Evolutionary conservation across 2,113 vertebrate species (phyloP).

Genomic region (Suncus etruscus): DNA sequence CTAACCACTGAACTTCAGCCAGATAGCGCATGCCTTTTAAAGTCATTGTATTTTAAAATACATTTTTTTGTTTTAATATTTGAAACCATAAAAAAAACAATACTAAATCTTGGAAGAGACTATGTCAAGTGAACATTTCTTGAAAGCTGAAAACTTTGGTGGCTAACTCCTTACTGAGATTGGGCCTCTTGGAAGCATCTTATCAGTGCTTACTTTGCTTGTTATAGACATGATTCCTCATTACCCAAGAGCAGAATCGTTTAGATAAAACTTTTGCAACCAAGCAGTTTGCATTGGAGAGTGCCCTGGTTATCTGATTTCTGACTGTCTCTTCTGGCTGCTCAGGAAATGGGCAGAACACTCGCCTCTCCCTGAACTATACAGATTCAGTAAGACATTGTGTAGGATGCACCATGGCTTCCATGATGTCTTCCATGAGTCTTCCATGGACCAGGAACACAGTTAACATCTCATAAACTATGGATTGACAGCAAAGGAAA

Average conservation of each 20-base stretch:
- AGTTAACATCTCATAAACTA: background rate
- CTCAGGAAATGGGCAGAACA: background rate
- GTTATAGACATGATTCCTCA: background rate
- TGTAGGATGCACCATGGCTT: background rate
- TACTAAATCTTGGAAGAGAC: background rate
- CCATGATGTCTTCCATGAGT: background rate
- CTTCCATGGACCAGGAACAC: too few relatives aligned
- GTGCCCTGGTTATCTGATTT: background rate
- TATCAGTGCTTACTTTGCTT: background rate
- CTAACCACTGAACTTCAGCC: too few relatives aligned
- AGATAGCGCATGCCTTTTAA: slow-evolving; percentile 31
- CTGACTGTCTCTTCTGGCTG: background rate
- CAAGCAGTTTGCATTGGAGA: background rate
- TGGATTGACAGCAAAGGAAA: background rate
- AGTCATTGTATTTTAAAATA: background rate
- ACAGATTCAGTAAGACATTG: background rate
- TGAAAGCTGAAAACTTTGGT: slow-evolving; percentile 11
- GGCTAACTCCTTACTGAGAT: background rate
- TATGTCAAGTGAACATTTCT: slow-evolving; percentile 3
- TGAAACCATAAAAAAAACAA: slow-evolving; percentile 34
- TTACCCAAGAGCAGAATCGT: background rate
- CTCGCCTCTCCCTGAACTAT: background rate
- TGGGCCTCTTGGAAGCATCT: slow-evolving; percentile 15
- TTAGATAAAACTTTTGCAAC: background rate
- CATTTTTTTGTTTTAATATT: background rate